These are phyloP conservation scores for Hoplodrina ambigua DNA, from an alignment of 2,888 invertebrate species.

Conservation along the genomic window DNA sequence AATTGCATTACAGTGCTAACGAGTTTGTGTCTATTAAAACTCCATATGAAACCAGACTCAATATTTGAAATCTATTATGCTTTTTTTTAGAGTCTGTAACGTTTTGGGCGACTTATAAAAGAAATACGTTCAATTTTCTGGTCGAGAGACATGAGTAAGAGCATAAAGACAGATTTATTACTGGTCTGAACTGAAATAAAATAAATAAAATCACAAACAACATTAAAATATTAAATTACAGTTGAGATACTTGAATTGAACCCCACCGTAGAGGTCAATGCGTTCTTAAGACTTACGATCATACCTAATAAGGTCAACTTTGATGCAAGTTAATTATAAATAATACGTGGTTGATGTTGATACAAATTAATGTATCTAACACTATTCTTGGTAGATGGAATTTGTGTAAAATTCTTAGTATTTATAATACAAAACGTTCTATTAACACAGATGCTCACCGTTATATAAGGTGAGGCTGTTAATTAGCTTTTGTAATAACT, in stretches of 20 bases:
- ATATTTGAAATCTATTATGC: background rate
- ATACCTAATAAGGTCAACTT: conserved; percentile 40
- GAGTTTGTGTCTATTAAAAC: conserved; percentile 22
- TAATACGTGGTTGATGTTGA: conserved; percentile 27
- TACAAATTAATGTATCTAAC: conserved; percentile 48
- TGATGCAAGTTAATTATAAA: conserved; percentile 42
- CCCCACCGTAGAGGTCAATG: conserved; percentile 45
- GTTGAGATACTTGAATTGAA: conserved; percentile 37
- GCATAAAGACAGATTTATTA: conserved; percentile 32
- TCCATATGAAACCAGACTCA: conserved; percentile 5
- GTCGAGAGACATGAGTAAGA: conserved; percentile 17
- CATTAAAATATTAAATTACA: conserved; percentile 45
- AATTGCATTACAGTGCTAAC: conserved; percentile 34
- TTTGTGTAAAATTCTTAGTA: conserved; percentile 61
- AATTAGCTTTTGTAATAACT: conserved; percentile 79
- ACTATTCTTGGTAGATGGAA: conserved; percentile 51
- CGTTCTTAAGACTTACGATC: conserved; percentile 35
- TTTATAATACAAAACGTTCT: conserved; percentile 75
- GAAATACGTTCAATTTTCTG: conserved; percentile 4
- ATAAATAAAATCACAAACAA: conserved; percentile 30
- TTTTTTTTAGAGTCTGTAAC: background rate
- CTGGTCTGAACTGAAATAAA: conserved; percentile 10
- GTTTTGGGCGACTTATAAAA: conserved; percentile 1
- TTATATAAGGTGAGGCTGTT: conserved; percentile 80
- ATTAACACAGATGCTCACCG: conserved; percentile 87